Evolutionary conservation across 2,888 invertebrate genomes (phyloP).

Genomic region (Lumbricus terrestris): DNA sequence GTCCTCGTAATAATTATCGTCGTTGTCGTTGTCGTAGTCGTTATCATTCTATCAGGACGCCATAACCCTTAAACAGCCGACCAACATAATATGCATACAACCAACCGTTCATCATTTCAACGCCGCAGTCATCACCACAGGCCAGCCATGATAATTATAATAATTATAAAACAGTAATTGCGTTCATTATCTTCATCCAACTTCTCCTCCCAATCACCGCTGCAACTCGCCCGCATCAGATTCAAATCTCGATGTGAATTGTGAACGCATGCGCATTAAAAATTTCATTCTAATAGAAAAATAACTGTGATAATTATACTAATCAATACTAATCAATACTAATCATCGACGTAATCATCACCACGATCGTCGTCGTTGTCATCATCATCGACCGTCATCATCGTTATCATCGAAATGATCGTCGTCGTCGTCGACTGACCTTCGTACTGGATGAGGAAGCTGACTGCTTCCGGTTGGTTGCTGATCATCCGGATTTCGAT

Average conservation of each 20-base stretch:
- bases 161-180: too few species aligned
- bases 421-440: background rate
- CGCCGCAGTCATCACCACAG: background rate
- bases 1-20: background rate
- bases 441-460: slow-evolving; percentile 16
- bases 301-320: too few species aligned
- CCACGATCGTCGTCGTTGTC: background rate
- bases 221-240: too few species aligned
- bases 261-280: too few species aligned
- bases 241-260: too few species aligned
- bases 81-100: background rate
- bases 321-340: too few species aligned
- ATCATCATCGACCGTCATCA: background rate
- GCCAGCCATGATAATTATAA: too few species aligned
- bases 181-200: too few species aligned
- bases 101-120: background rate
- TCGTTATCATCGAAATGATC: background rate
- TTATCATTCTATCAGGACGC: background rate
- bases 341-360: background rate
- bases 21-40: background rate
- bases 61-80: background rate
- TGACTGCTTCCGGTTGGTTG: slow-evolving; percentile 11
- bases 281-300: too few species aligned
- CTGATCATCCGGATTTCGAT: slow-evolving; percentile 18
- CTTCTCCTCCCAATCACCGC: too few species aligned